phyloP scores from a whole-genome alignment of 2,113 vertebrate genomes.

The Trogon melanurus region DNA sequence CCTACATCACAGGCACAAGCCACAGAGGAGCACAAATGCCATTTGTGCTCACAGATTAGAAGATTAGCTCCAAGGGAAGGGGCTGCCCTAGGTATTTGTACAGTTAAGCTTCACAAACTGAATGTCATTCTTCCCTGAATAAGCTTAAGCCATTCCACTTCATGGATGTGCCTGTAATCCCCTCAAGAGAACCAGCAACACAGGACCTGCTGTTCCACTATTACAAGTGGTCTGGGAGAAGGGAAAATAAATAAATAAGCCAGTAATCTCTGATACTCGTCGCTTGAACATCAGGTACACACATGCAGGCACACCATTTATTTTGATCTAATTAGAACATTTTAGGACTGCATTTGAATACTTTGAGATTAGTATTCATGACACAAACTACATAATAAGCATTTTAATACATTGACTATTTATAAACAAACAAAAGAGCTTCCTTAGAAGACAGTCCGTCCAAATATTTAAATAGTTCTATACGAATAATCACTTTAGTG shows the following conservation, averaged over 20 bases:
- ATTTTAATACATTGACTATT: conserved; percentile 52
- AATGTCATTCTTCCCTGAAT: not conserved
- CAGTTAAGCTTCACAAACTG: not conserved
- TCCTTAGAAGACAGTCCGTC: conserved; percentile 18
- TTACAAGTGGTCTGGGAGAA: not conserved
- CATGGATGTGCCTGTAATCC: not conserved
- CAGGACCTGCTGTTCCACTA: not conserved
- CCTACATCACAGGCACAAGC: not conserved
- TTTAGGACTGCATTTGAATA: not conserved
- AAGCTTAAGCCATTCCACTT: not conserved
- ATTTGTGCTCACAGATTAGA: not conserved
- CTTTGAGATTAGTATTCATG: conserved; percentile 46
- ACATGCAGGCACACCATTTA: not conserved
- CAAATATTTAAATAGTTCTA: conserved; percentile 10
- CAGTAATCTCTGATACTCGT: not conserved
- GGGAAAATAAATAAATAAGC: not conserved
- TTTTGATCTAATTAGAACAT: conserved; percentile 15
- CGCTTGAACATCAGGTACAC: conserved; percentile 3
- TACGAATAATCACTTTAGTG: not conserved
- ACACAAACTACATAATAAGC: conserved; percentile 36
- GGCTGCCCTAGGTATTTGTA: not conserved
- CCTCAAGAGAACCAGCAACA: not conserved
- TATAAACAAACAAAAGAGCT: conserved; percentile 58
- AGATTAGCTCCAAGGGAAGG: not conserved
- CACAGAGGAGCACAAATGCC: not conserved